A percentile compares a stretch with the other conserved stretches of the same genome.
Evolutionary conservation across 2,113 vertebrate species (phyloP).

Genomic region (Chaetura pelagica): DNA sequence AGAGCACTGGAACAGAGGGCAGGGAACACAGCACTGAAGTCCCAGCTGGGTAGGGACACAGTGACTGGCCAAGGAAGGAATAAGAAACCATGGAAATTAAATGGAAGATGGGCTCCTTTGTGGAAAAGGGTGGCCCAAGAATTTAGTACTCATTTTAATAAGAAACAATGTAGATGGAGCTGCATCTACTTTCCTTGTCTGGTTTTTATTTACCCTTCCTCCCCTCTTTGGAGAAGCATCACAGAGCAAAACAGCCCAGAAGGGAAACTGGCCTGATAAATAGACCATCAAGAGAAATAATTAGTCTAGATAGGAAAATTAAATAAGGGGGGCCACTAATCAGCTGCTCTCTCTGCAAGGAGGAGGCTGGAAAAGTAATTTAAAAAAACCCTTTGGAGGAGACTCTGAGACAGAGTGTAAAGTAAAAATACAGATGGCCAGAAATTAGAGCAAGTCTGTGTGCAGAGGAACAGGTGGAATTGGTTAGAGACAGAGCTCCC

Average conservation of each 20-base stretch:
- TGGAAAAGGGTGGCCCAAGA: not conserved
- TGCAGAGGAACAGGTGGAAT: conserved; percentile 51
- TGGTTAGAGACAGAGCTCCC: conserved; percentile 51
- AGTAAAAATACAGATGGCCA: conserved; percentile 55
- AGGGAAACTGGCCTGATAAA: conserved; percentile 62
- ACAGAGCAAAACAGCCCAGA: not conserved
- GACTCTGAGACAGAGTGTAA: conserved; percentile 34
- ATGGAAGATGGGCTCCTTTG: not conserved
- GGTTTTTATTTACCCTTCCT: conserved; percentile 64
- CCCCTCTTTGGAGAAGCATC: conserved; percentile 46
- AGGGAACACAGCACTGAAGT: accelerated
- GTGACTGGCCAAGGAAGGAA: not conserved
- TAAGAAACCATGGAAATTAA: not conserved
- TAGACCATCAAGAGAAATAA: conserved; percentile 70
- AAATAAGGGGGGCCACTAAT: conserved; percentile 54
- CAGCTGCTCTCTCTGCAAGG: conserved; percentile 38
- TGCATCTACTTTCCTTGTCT: conserved; percentile 13
- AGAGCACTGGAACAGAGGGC: accelerated
- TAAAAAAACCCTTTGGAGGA: conserved; percentile 49
- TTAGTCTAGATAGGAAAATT: conserved; percentile 65
- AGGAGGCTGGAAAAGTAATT: conserved; percentile 56
- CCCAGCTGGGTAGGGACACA: not conserved
- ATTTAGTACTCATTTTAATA: not conserved
- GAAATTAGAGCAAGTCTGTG: conserved; percentile 46
- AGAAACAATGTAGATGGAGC: not conserved